Conservation (phyloP, 2,888 invertebrate species). For the Ferrisia virgata region DNA sequence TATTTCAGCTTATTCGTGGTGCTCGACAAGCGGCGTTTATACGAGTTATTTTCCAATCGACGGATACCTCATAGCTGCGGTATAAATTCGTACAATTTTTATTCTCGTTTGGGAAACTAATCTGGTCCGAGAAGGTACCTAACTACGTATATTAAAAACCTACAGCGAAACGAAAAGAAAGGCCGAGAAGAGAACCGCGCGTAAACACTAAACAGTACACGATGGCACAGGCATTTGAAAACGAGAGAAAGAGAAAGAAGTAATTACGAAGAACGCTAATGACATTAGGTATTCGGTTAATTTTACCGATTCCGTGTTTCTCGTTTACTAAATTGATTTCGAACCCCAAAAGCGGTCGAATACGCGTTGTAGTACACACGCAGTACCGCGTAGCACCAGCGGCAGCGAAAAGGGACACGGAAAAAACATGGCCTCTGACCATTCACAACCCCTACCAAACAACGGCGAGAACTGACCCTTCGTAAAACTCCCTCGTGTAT, state of each 20-base stretch:
- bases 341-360: not conserved
- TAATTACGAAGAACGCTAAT: not conserved
- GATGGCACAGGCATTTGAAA: too few species aligned
- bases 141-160: not conserved
- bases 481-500: conserved; percentile 43
- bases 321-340: conserved; percentile 19
- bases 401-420: conserved; percentile 25
- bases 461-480: conserved; percentile 32
- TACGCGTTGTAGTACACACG: too few species aligned
- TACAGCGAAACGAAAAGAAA: not conserved
- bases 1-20: not conserved
- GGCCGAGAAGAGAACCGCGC: not conserved
- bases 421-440: conserved; percentile 46
- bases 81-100: not conserved
- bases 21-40: not conserved
- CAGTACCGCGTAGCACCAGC: not conserved
- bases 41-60: not conserved
- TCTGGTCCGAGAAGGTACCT: not conserved
- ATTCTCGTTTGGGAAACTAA: not conserved
- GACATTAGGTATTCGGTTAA: conserved; percentile 4
- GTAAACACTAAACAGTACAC: too few species aligned
- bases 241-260: not conserved
- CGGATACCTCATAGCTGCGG: not conserved
- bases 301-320: not conserved
- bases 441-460: conserved; percentile 40